These are phyloP conservation scores for Hanleya hanleyi DNA, from an alignment of 2,888 invertebrate species.

Conservation along the genomic window DNA sequence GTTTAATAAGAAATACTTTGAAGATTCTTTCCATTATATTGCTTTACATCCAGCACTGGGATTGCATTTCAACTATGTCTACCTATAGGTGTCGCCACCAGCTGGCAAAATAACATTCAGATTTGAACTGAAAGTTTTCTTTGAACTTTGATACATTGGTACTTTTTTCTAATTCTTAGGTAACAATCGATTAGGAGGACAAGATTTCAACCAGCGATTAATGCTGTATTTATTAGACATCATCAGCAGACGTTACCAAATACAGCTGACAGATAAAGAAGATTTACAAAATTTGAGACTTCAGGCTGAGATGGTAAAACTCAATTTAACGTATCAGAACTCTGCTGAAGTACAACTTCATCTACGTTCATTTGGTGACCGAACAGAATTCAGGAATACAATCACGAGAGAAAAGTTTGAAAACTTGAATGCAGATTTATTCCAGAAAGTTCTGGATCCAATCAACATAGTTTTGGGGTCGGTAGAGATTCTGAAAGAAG, in stretches of 20 bases:
- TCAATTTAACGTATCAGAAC: conserved; percentile 65
- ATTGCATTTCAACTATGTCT: too few species aligned
- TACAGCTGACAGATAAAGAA: conserved; percentile 69
- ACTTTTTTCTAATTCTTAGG: too few species aligned
- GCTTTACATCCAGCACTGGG: too few species aligned
- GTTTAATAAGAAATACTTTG: too few species aligned
- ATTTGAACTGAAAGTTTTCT: too few species aligned
- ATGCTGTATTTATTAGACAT: conserved; percentile 62
- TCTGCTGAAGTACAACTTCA: conserved; percentile 59
- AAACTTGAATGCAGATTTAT: conserved; percentile 73
- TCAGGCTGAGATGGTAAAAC: conserved; percentile 73
- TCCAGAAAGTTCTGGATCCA: conserved; percentile 73
- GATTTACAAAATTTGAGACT: conserved; percentile 73
- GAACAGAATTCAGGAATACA: conserved; percentile 50
- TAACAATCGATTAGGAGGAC: conserved; percentile 76
- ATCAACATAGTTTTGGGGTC: conserved; percentile 73
- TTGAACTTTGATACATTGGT: too few species aligned
- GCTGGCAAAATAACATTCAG: too few species aligned
- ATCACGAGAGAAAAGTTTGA: conserved; percentile 74
- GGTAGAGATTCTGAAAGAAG: conserved; percentile 62
- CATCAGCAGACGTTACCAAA: conserved; percentile 61
- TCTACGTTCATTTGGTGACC: conserved; percentile 64
- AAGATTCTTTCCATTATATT: too few species aligned
- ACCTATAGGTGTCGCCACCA: too few species aligned
- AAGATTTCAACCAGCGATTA: conserved; percentile 75